Base-by-base conservation (phyloP, 1,140 invertebrate genomes). In the Caenorhabditis briggsae region DNA sequence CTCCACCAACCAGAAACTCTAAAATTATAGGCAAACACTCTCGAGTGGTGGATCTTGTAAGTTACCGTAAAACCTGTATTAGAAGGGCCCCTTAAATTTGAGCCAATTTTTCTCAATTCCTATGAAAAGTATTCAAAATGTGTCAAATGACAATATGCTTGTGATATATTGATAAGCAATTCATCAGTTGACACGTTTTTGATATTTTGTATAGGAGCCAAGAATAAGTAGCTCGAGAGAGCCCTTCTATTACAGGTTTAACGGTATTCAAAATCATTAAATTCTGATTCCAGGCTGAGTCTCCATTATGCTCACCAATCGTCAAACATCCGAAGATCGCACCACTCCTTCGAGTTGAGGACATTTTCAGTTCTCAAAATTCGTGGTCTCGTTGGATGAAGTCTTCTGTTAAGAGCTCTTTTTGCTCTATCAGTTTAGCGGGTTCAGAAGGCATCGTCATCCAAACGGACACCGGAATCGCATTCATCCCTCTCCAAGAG, bases 401-500 rank as follows among this genome's bases (percentile, higher is more conserved):
- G 53, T 20, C 70, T 11, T 5, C 11, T 1, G 20, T 9, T 2
- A 20, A 18, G 3, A 20, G n/a, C 12, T 78, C 70, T 9, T 53
- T 0, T 25, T 78, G 70, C 23, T 78, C 70, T 5, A 50, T 78
- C 2, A 14, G 20, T 12, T 2, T 78, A 5, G 9, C n/a, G 0
- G 70, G 50, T 65, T 33, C 11, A 12, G 11, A 46, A 20, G 70
- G 70, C 50, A 43, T 78, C 12, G 70, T 46, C 0, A 50, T 78
- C 11, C 50, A 46, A 20, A 50, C 70, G 9, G 70, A 78, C 41
- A 23, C 70, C 2, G n/a, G 18, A 12, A 78, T 12, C 12, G 53
- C 70, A 25, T 78, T 78, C 14, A 78, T 78, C 25, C 70, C 70
- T 23, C n/a, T 78, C 2, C 9, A 14, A 5, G 70, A 78, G 9